Percentiles rank a stretch among this genome's conserved stretches.
Evolutionary conservation across 2,113 vertebrate genomes (phyloP).

Genomic region (Larimichthys polyactis): DNA sequence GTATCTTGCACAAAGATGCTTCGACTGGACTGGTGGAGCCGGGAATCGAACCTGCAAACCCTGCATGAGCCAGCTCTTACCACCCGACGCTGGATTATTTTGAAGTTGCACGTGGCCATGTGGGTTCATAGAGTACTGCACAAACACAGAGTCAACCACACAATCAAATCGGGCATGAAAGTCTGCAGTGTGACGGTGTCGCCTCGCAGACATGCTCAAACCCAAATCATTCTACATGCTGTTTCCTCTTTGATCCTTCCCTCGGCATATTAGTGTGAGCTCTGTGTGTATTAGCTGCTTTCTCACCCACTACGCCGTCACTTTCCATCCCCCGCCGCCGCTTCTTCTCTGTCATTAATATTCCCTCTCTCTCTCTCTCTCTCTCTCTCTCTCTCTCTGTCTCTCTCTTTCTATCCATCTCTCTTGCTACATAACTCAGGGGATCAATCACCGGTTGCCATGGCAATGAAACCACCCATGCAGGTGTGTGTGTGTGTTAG

Average conservation of each 20-base stretch:
- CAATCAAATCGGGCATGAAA: constrained; percentile 33
- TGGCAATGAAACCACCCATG: constrained; percentile 71
- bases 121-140: not conserved
- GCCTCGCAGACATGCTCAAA: constrained; percentile 38
- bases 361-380: constrained; percentile 54
- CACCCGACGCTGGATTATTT: not conserved
- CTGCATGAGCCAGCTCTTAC: too few species aligned
- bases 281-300: constrained; percentile 42
- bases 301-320: constrained; percentile 40
- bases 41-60: too few species aligned
- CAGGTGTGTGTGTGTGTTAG: constrained; percentile 43
- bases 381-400: too few species aligned
- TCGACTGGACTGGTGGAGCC: too few species aligned
- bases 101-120: too few species aligned
- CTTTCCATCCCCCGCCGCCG: constrained; percentile 39
- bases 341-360: constrained; percentile 61
- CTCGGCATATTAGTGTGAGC: constrained; percentile 28
- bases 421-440: constrained; percentile 66
- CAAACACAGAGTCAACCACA: not conserved
- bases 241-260: constrained; percentile 53
- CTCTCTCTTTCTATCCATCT: too few species aligned
- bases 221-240: constrained; percentile 41
- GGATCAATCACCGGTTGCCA: constrained; percentile 83
- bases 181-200: constrained; percentile 37
- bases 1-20: too few species aligned